Evolutionary conservation across 2,888 invertebrate genomes (phyloP), one percentile per base, ranked within the genome.

Genomic region (Orthosia incerta): DNA sequence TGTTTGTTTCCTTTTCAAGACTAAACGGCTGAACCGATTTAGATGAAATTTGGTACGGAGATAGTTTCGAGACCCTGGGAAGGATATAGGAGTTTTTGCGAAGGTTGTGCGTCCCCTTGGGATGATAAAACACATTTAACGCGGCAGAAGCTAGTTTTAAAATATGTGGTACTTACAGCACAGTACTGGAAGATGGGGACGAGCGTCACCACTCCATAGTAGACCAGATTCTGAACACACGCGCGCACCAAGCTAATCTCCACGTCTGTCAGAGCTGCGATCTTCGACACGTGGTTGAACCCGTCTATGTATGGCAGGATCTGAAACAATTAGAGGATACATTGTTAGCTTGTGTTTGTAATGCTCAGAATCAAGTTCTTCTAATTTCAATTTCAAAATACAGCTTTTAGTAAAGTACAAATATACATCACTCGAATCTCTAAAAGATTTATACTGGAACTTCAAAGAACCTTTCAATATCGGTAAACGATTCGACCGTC

Each of bases 181-280:
- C 98, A 98, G 92, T 98, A 98, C 93, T 98, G 98, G 93, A 98
- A 98, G 89, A 98, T 97, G 20, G 98, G 98, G 77, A 98, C 97
- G 48, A 98, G 94, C 5, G 97, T 97, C 13, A 98, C 97, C 16
- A 98, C 97, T 16, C 97, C 97, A 87, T 98, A 98, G 93, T 97
- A 98, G 93, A 98, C 97, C 71, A 98, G 97, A 94, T 98, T 98
- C 94, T 98, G 98, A 5, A 98, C 97, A 90, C 98, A 98, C 48
- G 98, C 97, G 89, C 98, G 98, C 20, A 98, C 98, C 78, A 98
- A 93, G 91, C 98, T 98, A 85, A 98, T 97, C 89, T 98, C 98
- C 51, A 98, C 98, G 91, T 98, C 98, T 0, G 98, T 98, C 83
- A 98, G 97, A 0, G 97, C 97, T 0, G 98, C 98, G 79, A 98